phyloP scores from a whole-genome alignment of 2,888 invertebrate genomes.

The Epistrophella euchroma region DNA sequence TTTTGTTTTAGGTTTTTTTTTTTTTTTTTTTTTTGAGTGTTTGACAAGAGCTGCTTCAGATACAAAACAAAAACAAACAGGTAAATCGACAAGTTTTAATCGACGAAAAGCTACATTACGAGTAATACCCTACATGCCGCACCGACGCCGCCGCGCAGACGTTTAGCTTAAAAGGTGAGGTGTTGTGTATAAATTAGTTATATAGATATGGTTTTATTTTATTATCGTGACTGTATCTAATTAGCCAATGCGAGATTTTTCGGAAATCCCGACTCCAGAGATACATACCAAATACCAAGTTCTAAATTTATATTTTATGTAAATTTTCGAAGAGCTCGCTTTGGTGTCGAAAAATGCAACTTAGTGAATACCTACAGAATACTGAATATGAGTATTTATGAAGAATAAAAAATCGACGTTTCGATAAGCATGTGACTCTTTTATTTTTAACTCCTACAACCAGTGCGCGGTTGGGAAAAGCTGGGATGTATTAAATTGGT shows the following conservation, averaged over 20 bases:
- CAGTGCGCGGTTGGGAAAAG: slow-evolving; percentile 1
- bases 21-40: slow-evolving; percentile 29
- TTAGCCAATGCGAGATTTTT: slow-evolving; percentile 13
- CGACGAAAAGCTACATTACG: slow-evolving; percentile 30
- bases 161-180: slow-evolving; percentile 16
- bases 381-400: background rate
- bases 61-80: slow-evolving; percentile 39
- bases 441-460: slow-evolving; percentile 5
- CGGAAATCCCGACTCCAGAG: background rate
- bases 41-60: slow-evolving; percentile 45
- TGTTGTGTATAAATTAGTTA: background rate
- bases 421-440: slow-evolving; percentile 18
- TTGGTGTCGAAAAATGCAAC: slow-evolving; percentile 22
- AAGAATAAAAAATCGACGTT: slow-evolving; percentile 3
- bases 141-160: background rate
- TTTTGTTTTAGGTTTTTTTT: background rate
- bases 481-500: slow-evolving; percentile 1
- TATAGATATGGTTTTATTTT: slow-evolving; percentile 7
- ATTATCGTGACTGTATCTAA: slow-evolving; percentile 1
- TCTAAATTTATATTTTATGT: slow-evolving; percentile 23
- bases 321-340: background rate
- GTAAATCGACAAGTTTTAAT: slow-evolving; percentile 31
- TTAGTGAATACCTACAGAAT: too few relatives aligned
- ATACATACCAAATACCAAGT: background rate
- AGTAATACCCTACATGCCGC: slow-evolving; percentile 2